Base-by-base conservation (phyloP, 2,113 vertebrate genomes). In the Actenoides lindsayi region DNA sequence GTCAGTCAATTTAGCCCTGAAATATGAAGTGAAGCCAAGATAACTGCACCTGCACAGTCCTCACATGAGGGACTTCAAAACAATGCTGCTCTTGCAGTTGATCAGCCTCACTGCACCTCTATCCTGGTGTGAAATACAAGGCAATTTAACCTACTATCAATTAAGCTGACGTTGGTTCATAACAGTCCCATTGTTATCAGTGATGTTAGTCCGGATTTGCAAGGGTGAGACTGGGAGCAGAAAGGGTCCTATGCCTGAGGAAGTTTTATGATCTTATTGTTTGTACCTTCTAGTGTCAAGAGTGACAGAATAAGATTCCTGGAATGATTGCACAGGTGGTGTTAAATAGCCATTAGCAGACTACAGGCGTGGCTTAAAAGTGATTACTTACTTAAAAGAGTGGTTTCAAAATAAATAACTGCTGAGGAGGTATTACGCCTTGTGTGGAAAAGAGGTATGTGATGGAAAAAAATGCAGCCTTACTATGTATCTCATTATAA, bases 301-400 rank as follows among this genome's bases (percentile, higher is more conserved):
- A 86, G 5, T 97, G 97, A 98, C 93, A 98, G 96, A 98, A 68
- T 57, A 50, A 67, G 39, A 97, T 97, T 98, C 97, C 98, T 97
- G 96, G 86, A 82, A 65, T 87, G 86, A 63, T n/a, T 82, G 65
- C 57, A 96, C 93, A 95, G 77, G 67, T 79, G 74, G 62, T 79
- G 59, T 91, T 85, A 95, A 91, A 90, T 50, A 91, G 77, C 77
- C 70, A 95, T 96, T 96, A 90, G 65, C 48, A 87, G 74, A 74
- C 54, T 95, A 84, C 21, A 57, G 77, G 24, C 41, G 82, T 16
- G 30, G 41, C 59, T 93, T 95, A 74, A 93, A 94, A 92, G 73
- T 42, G 83, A 94, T 94, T 77, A 68, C 35, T 87, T 89, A n/a
- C 78, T 96, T 87, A 95, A 94, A 96, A 65, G 48, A 85, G n/a